Conservation (phyloP, 2,113 vertebrate species). For the Phyllostomus discolor region DNA sequence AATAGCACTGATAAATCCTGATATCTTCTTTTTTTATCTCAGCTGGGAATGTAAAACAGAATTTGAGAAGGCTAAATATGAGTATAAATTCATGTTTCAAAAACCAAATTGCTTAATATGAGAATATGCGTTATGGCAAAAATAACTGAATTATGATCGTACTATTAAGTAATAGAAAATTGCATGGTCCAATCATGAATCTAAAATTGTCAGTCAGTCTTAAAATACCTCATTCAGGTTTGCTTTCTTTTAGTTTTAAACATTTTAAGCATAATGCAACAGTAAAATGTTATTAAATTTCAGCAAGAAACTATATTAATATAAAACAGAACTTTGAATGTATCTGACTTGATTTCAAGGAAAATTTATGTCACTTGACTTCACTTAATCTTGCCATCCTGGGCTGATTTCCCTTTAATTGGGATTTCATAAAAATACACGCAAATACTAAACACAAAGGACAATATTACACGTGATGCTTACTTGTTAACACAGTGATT, state of each 20-base stretch:
- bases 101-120: neutral
- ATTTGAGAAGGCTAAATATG: neutral
- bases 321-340: neutral
- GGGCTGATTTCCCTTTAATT: neutral
- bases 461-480: slow-evolving; percentile 64
- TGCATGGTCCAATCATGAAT: neutral
- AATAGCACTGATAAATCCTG: neutral
- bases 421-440: neutral
- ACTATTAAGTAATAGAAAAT: neutral
- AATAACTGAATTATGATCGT: neutral
- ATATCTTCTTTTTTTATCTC: neutral
- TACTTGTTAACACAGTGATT: slow-evolving; percentile 91
- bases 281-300: neutral
- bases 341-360: neutral
- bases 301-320: neutral
- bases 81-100: neutral
- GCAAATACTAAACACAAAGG: neutral
- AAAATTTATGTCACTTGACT: neutral
- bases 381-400: neutral
- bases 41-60: neutral
- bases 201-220: neutral
- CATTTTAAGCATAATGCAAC: neutral
- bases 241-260: neutral
- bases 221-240: neutral
- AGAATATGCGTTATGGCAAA: neutral